These are phyloP conservation scores for Syrphus vitripennis DNA, from an alignment of 2,888 invertebrate species.

Conservation along the genomic window DNA sequence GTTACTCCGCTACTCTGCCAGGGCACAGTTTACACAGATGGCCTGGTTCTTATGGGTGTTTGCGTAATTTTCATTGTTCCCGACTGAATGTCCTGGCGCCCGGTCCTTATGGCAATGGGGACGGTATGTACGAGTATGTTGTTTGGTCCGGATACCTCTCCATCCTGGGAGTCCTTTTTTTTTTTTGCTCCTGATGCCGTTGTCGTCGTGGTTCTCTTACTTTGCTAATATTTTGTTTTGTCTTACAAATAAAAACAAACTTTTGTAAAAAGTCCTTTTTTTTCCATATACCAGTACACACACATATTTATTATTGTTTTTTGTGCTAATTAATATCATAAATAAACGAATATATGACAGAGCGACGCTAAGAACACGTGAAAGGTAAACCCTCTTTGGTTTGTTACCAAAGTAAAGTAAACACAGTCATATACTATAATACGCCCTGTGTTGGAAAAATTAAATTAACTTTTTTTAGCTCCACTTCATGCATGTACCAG, in stretches of 20 bases:
- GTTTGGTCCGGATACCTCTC: not conserved
- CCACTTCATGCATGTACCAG: not conserved
- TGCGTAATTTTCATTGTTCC: slow-evolving; percentile 48
- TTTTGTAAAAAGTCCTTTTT: slow-evolving; percentile 7
- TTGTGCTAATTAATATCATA: slow-evolving; percentile 38
- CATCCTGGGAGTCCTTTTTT: not conserved
- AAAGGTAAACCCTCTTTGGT: slow-evolving; percentile 46
- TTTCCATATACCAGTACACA: no score
- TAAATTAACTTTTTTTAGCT: slow-evolving; percentile 12
- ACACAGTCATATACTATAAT: slow-evolving; percentile 7
- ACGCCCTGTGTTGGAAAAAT: slow-evolving; percentile 3
- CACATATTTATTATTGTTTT: slow-evolving; percentile 30
- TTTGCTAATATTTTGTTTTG: slow-evolving; percentile 12
- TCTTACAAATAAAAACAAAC: slow-evolving; percentile 20
- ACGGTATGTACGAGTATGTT: not conserved
- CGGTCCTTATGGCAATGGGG: not conserved
- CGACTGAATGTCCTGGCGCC: not conserved
- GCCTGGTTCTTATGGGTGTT: slow-evolving; percentile 60
- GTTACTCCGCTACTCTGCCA: not conserved
- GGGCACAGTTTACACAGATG: slow-evolving; percentile 25
- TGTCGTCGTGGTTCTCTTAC: slow-evolving; percentile 10
- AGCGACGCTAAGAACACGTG: slow-evolving; percentile 36
- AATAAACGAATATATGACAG: not conserved
- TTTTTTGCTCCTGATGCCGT: not conserved
- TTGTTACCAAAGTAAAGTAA: slow-evolving; percentile 6